phyloP scores from a whole-genome alignment of 2,797 vertebrate genomes.

The Gouania willdenowi region DNA sequence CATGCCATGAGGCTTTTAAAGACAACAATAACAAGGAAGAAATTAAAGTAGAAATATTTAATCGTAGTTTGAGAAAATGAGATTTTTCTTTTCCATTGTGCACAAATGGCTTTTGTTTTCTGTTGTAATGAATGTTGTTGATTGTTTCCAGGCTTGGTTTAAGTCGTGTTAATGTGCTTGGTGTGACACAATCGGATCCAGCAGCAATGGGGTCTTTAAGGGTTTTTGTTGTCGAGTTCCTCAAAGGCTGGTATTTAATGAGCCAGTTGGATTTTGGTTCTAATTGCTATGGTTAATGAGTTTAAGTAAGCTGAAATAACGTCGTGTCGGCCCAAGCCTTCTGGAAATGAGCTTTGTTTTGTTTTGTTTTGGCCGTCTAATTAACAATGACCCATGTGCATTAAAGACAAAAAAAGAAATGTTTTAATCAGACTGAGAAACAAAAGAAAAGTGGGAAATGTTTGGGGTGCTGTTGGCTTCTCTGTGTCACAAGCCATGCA shows the following conservation, averaged over 20 bases:
- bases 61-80: constrained; percentile 12
- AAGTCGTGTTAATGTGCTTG: constrained; percentile 62
- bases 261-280: constrained; percentile 70
- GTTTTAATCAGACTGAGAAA: constrained; percentile 6
- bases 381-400: constrained; percentile 30
- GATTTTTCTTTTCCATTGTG: constrained; percentile 1
- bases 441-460: constrained; percentile 5
- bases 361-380: constrained; percentile 36
- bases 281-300: constrained; percentile 71
- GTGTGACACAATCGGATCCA: constrained; percentile 60
- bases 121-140: constrained; percentile 41
- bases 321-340: constrained; percentile 50
- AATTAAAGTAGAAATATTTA: background rate
- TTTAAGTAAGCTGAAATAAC: constrained; percentile 75
- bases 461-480: constrained; percentile 1
- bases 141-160: constrained; percentile 62
- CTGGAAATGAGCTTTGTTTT: constrained; percentile 53
- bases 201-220: constrained; percentile 45
- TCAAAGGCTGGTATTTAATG: constrained; percentile 50
- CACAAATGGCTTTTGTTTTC: constrained; percentile 55
- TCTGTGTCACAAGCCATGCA: constrained; percentile 23
- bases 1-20: no score
- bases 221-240: constrained; percentile 48
- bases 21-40: background rate
- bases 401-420: no score